Percentiles rank a stretch among this genome's conserved stretches.
phyloP scores from a whole-genome alignment of 64 coral and sea anemone species.

The Catalaphyllia jardinei region DNA sequence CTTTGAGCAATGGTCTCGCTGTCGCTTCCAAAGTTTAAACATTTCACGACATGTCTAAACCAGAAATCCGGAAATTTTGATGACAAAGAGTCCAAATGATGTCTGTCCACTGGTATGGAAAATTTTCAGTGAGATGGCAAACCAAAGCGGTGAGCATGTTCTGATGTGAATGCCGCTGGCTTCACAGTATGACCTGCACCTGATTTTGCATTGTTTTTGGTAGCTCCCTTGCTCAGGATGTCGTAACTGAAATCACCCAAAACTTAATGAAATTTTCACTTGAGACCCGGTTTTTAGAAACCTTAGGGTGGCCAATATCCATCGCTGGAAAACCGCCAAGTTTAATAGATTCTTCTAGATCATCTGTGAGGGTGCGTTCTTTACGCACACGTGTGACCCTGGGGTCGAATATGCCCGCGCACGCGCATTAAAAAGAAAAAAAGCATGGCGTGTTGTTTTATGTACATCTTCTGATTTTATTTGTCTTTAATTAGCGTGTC shows the following conservation, averaged over 20 bases:
- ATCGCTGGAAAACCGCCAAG: conserved; percentile 79
- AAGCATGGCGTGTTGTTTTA: no score
- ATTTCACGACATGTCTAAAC: conserved; percentile 63
- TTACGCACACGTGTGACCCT: no score
- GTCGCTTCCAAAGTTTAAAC: conserved; percentile 37
- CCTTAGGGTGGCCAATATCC: conserved; percentile 43
- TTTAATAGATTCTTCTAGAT: conserved; percentile 46
- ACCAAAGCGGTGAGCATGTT: conserved; percentile 20
- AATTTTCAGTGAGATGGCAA: conserved; percentile 67
- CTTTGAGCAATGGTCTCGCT: neutral
- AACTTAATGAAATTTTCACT: no score
- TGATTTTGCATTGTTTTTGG: no score
- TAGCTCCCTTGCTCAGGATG: no score
- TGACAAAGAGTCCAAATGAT: conserved; percentile 45
- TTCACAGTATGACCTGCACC: neutral
- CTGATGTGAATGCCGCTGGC: no score
- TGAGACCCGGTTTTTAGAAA: neutral
- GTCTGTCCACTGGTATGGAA: conserved; percentile 46
- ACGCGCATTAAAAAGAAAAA: no score
- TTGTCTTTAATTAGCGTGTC: no score
- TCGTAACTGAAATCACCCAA: neutral
- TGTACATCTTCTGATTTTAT: no score
- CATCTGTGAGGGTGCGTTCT: no score
- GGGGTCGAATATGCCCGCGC: no score
- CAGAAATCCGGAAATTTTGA: conserved; percentile 63